These are phyloP conservation scores for Atta texana DNA, from an alignment of 1,140 invertebrate species.

Conservation along the genomic window DNA sequence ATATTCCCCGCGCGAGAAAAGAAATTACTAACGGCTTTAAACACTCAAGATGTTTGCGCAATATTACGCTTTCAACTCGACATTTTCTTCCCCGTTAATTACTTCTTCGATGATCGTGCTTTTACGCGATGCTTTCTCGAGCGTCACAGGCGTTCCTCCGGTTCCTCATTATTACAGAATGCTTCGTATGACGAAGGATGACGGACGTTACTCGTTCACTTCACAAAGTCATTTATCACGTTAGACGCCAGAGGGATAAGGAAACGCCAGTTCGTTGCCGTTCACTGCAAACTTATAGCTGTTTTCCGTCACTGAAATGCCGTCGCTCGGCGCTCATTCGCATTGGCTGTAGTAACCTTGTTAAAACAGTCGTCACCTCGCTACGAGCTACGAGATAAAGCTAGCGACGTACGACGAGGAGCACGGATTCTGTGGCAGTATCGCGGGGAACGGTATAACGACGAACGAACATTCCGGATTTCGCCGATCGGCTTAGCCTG, in stretches of 20 bases:
- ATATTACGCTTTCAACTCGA: slow-evolving; percentile 30
- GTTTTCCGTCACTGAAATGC: background rate
- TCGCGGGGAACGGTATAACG: slow-evolving; percentile 71
- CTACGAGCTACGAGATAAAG: background rate
- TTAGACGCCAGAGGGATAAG: background rate
- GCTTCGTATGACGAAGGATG: slow-evolving; percentile 28
- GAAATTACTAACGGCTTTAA: slow-evolving; percentile 24
- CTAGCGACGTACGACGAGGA: background rate
- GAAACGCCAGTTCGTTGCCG: background rate
- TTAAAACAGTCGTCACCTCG: slow-evolving; percentile 47
- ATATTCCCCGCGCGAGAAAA: background rate
- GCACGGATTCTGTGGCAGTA: slow-evolving; percentile 78
- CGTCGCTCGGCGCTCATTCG: background rate
- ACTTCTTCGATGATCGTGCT: slow-evolving; percentile 45
- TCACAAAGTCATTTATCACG: slow-evolving; percentile 54
- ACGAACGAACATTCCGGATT: slow-evolving; percentile 81
- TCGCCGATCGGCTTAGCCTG: slow-evolving; percentile 84
- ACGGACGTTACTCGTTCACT: slow-evolving; percentile 51
- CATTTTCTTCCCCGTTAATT: slow-evolving; percentile 29
- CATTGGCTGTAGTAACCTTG: background rate
- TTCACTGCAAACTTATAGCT: background rate
- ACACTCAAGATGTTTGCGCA: background rate
- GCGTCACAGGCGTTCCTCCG: slow-evolving; percentile 24
- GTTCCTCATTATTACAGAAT: slow-evolving; percentile 20
- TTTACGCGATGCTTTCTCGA: slow-evolving; percentile 33